Base-by-base conservation (phyloP, 2,888 invertebrate species). In the Geotrupes spiniger region DNA sequence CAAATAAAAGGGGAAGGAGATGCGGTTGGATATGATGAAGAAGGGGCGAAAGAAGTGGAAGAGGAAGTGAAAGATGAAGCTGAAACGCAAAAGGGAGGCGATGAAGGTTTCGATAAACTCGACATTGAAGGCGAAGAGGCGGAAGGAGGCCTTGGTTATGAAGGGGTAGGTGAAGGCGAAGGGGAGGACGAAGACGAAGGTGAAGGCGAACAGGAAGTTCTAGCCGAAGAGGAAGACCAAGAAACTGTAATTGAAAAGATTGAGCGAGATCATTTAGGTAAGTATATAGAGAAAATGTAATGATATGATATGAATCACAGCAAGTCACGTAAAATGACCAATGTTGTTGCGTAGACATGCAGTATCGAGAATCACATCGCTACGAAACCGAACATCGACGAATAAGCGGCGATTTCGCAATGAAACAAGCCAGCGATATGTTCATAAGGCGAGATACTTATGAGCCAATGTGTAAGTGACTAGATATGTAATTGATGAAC, bases 81-180 rank as follows among this genome's bases (percentile, higher is more conserved):
- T 52, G 36, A 26, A 40, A 45, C 33, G n/a, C n/a, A n/a, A n/a
- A n/a, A n/a, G n/a, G n/a, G n/a, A 28, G 44, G 10, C 4, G 36
- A 15, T 36, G 16, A 2, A 36, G 31, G 31, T 31, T 12, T 4
- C 27, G 6, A 27, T 9, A 8, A 9, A 9, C 27, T 27, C 9
- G 9, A n/a, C n/a, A n/a, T n/a, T n/a, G 9, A 12, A 37, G 8
- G 10, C 15, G 21, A 33, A 29, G 31, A 29, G 11, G 37, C 4
- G n/a, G 21, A 4, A 5, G 16, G 36, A 14, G 51, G 47, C 47
- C 54, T 43, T 42, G 42, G 52, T 44, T 46, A 49, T 39, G 48
- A 52, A 45, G 43, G 45, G 49, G 51, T 46, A 50, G 56, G 49
- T 49, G 54, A 52, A 53, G 55, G 46, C 51, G 47, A 53, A 14